Base-by-base conservation (phyloP, 2,113 vertebrate genomes). In the Sylvia atricapilla region DNA sequence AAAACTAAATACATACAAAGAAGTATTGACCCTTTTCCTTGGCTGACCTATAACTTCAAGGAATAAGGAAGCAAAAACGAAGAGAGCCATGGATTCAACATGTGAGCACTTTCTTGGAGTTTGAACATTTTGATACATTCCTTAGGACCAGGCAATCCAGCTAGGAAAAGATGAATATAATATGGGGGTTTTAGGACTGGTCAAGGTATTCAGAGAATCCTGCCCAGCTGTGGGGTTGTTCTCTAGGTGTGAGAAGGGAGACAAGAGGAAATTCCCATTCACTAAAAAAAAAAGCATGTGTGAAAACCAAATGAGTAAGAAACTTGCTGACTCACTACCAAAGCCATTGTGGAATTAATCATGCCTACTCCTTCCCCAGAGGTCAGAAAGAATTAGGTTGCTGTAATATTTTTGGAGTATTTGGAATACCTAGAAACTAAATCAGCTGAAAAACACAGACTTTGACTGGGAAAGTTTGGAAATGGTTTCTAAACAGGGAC, bases 191-290 rank as follows among this genome's bases (percentile, higher is more conserved):
- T 60, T 87, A 43, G 58, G 59, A 73, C 23, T 50, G 24, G 14
- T 66, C 37, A 79, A 93, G 53, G 23, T 53, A 37, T 80, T 81
- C 52, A 52, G 18, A 46, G 67, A 68, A 64, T 49, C 28, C 56
- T 83, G 44, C 44, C 56, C 73, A 80, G 9, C 30, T n/a, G 15
- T 30, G 12, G 59, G 35, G 15, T 72, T 92, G 82, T 63, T n/a
- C 44, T 64, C 44, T 35, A 94, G 88, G 79, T 93, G 83, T 96
- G 96, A 97, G 96, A 95, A 95, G 90, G 28, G 43, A 73, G 20
- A 82, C 58, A 33, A 76, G 31, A 95, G 91, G 87, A 97, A 87
- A 84, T 95, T 97, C 94, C 69, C 95, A 96, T 60, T 95, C 69
- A 23, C 17, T 13, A 16, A 78, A 72, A 82, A 43, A 49, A 85